Percentiles rank a stretch among this genome's conserved stretches.
phyloP scores from a whole-genome alignment of 2,888 invertebrate genomes.

The Pyrochroa serraticornis region DNA sequence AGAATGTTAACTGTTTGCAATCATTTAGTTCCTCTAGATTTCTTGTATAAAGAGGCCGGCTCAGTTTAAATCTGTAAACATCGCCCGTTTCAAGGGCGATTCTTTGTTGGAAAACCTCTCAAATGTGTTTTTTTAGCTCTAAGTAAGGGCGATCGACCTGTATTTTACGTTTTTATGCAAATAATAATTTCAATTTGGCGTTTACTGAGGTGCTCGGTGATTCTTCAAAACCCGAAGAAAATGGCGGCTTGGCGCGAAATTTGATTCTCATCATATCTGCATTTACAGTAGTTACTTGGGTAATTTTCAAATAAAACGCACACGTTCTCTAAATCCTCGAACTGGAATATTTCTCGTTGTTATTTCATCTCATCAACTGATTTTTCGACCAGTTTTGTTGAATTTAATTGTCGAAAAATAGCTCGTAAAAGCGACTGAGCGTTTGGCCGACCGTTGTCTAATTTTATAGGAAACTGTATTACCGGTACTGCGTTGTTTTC shows the following conservation, averaged over 20 bases:
- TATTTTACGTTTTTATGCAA: conserved; percentile 35
- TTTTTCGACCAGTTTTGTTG: conserved; percentile 1
- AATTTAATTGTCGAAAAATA: too few relatives aligned
- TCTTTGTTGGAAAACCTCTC: conserved; percentile 21
- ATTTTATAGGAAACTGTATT: too few relatives aligned
- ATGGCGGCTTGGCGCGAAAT: conserved; percentile 49
- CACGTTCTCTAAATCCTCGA: background rate
- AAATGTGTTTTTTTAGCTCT: conserved; percentile 37
- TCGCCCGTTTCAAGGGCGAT: conserved; percentile 35
- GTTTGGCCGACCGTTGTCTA: too few relatives aligned
- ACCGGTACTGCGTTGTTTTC: too few relatives aligned
- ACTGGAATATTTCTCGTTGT: background rate
- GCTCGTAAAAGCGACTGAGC: too few relatives aligned
- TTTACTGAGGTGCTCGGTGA: conserved; percentile 31
- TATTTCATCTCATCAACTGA: conserved; percentile 1
- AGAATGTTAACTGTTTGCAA: background rate
- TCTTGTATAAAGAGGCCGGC: conserved; percentile 17
- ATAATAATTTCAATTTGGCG: conserved; percentile 20
- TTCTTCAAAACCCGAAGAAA: conserved; percentile 36
- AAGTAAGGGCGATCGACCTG: conserved; percentile 39
- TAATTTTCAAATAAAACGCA: background rate
- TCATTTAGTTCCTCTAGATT: conserved; percentile 1
- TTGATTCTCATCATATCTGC: conserved; percentile 38
- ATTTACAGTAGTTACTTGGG: too few relatives aligned
- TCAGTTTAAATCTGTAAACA: conserved; percentile 41